Evolutionary conservation across 2,888 invertebrate species (phyloP).

Genomic region (Polietes domitor): DNA sequence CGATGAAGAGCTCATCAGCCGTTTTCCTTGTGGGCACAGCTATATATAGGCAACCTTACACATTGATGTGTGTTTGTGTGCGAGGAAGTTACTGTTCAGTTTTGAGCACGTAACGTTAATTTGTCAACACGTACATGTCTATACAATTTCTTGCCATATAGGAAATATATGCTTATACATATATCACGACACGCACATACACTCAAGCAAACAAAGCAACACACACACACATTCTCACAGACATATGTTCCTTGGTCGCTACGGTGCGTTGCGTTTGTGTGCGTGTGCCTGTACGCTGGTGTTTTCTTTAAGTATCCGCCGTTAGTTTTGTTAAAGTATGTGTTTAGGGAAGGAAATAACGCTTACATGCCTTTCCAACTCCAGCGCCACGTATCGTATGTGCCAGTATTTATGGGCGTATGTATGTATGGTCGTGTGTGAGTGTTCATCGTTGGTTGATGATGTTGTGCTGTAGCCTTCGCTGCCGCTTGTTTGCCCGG

Average conservation of each 20-base stretch:
- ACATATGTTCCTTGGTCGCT: not conserved
- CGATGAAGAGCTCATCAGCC: too few relatives aligned
- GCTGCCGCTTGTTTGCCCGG: not conserved
- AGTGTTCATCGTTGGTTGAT: not conserved
- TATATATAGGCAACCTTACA: too few relatives aligned
- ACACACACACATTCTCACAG: conserved; percentile 3
- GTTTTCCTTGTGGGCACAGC: too few relatives aligned
- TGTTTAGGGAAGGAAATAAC: conserved; percentile 62
- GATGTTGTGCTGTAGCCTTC: not conserved
- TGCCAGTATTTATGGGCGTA: not conserved
- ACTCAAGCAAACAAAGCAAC: not conserved
- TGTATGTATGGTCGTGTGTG: not conserved
- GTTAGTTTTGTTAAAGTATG: conserved; percentile 34
- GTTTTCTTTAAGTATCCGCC: conserved; percentile 32
- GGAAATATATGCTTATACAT: conserved; percentile 13
- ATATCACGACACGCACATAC: conserved; percentile 12
- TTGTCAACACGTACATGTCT: conserved; percentile 56
- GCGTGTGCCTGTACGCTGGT: conserved; percentile 24
- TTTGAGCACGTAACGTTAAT: conserved; percentile 65
- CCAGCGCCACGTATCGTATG: conserved; percentile 1
- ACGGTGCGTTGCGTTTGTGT: conserved; percentile 6
- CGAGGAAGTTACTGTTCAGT: conserved; percentile 20
- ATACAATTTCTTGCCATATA: not conserved
- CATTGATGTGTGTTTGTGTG: too few relatives aligned
- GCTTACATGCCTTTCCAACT: conserved; percentile 46